Evolutionary conservation across 2,888 invertebrate species (phyloP), one percentile per base, ranked within the genome.

Genomic region (Morinoia aosen): DNA sequence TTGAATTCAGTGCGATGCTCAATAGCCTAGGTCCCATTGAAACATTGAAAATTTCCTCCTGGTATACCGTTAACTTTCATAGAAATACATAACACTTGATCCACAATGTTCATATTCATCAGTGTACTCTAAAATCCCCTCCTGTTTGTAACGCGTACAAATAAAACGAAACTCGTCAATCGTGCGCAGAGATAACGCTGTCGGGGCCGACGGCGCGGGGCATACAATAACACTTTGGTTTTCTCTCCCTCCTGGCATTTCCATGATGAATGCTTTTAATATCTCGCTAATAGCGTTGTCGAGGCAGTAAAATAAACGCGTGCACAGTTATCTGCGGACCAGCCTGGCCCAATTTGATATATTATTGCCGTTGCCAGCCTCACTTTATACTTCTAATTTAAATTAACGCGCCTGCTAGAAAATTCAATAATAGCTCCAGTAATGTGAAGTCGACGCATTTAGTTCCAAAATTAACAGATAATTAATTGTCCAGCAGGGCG

Each of bases 241-340:
- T 33, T 76, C 76, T 76, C 76, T 76, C 33, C 76, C 25, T 16
- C 76, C 16, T 76, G 57, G 16, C 93, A 57, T 39, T 93, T 33
- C 12, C 56, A 93, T 93, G 93, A 93, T 93, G 39, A 93, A 93
- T 93, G 93, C 12, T 33, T 33, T 57, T 93, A 56, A 93, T 93
- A 93, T 57, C 56, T 33, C 58, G n/a, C 93, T 93, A 93, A 93
- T 93, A 57, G 93, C 57, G 57, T 33, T 93, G 93, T 93, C 57
- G 57, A 57, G 57, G 93, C 93, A 57, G 57, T 93, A 48, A 57
- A 93, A 93, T 57, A 33, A 93, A 33, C 93, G 57, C 0, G 57
- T 40, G 90, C 76, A 76, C 76, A 76, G 76, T 76, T 76, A 76
- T 76, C 76, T 19, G 76, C 0, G 33, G 76, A 33, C 76, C 76